A percentile compares a stretch with the other conserved stretches of the same genome.
These are phyloP conservation scores for Leptinotarsa peninsularis DNA, from an alignment of 2,888 invertebrate species.

Conservation along the genomic window DNA sequence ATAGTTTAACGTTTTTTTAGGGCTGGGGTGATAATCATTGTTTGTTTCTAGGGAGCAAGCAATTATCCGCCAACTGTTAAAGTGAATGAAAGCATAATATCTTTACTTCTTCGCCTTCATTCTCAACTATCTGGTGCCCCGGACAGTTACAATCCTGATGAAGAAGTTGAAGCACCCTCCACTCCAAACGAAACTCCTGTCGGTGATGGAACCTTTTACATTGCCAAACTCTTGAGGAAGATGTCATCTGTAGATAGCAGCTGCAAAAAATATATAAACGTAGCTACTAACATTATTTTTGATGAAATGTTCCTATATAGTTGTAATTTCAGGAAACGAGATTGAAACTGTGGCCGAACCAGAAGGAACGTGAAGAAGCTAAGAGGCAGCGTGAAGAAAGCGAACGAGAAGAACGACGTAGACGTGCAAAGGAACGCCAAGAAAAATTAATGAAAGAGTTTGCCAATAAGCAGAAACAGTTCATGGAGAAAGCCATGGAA, in stretches of 20 bases:
- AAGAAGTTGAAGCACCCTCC: slow-evolving; percentile 62
- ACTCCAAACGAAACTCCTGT: slow-evolving; percentile 63
- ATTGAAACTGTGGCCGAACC: slow-evolving; percentile 83
- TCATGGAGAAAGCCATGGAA: slow-evolving; percentile 84
- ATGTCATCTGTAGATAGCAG: slow-evolving; percentile 78
- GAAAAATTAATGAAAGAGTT: slow-evolving; percentile 94
- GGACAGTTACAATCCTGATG: slow-evolving; percentile 77
- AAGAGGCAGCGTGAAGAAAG: slow-evolving; percentile 75
- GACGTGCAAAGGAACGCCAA: slow-evolving; percentile 88
- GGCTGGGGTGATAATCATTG: not conserved
- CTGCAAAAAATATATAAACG: slow-evolving; percentile 74
- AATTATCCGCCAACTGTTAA: slow-evolving; percentile 60
- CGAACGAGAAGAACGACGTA: slow-evolving; percentile 86
- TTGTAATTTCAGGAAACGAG: slow-evolving; percentile 71
- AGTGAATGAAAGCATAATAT: slow-evolving; percentile 90
- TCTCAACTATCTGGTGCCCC: slow-evolving; percentile 86
- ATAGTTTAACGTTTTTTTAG: not conserved
- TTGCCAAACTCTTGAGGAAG: slow-evolving; percentile 82
- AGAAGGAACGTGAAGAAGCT: slow-evolving; percentile 83
- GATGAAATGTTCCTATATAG: slow-evolving; percentile 2
- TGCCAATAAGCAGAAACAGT: slow-evolving; percentile 89
- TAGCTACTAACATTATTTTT: not conserved
- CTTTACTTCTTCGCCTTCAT: slow-evolving; percentile 89
- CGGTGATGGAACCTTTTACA: slow-evolving; percentile 91
- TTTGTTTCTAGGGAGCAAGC: slow-evolving; percentile 50